Evolutionary conservation across 2,888 invertebrate genomes (phyloP).

Genomic region (Cremastinae sp.): DNA sequence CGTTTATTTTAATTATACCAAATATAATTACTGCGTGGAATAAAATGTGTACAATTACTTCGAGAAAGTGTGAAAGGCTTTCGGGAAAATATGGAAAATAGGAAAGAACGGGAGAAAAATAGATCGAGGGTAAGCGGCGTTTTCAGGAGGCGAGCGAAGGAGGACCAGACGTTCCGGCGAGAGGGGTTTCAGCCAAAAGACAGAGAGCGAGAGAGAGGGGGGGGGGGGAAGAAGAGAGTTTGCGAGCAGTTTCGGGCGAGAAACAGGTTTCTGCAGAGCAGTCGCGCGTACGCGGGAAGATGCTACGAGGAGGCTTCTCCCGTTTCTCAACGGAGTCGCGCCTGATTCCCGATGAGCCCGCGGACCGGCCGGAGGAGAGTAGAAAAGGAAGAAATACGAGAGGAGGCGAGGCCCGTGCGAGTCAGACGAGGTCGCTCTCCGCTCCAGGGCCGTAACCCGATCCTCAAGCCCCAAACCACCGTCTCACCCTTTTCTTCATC

Average conservation of each 20-base stretch:
- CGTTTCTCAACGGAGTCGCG: slow-evolving; percentile 57
- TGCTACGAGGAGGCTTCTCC: slow-evolving; percentile 48
- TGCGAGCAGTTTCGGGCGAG: slow-evolving; percentile 57
- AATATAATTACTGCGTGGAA: no score
- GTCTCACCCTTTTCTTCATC: not conserved
- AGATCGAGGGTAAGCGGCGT: not conserved
- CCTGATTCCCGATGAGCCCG: slow-evolving; percentile 49
- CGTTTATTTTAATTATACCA: no score
- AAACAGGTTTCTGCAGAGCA: slow-evolving; percentile 78
- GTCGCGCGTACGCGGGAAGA: slow-evolving; percentile 58
- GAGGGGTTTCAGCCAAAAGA: slow-evolving; percentile 11
- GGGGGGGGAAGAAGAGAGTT: slow-evolving; percentile 58
- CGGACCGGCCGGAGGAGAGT: slow-evolving; percentile 56
- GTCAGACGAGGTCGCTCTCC: slow-evolving; percentile 42
- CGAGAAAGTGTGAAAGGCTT: no score
- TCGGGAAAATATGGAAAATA: no score
- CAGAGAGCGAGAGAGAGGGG: no score
- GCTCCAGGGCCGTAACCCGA: slow-evolving; percentile 62
- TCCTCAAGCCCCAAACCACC: not conserved
- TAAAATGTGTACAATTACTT: no score
- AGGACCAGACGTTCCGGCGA: slow-evolving; percentile 14
- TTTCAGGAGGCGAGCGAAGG: not conserved
- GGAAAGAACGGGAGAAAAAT: no score
- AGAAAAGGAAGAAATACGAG: slow-evolving; percentile 34
- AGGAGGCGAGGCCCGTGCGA: slow-evolving; percentile 28